These are phyloP conservation scores for Dryomyza anilis DNA, from an alignment of 2,888 invertebrate genomes.

Conservation along the genomic window DNA sequence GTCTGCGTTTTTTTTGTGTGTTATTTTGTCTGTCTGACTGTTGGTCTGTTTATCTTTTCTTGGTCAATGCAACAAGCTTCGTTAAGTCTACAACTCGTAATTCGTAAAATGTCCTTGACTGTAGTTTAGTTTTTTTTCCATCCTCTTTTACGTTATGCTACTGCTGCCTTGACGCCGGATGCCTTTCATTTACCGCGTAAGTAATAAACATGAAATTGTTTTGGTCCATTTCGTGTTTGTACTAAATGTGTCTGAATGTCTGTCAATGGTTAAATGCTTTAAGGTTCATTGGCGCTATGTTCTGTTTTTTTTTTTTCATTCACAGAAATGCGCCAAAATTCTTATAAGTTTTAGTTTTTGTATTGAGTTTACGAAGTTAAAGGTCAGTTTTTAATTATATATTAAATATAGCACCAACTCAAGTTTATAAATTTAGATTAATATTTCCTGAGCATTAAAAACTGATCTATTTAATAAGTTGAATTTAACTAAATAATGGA, in stretches of 20 bases:
- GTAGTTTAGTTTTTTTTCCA: not conserved
- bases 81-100: slow-evolving; percentile 18
- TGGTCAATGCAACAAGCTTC: slow-evolving; percentile 32
- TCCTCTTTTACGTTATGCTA: slow-evolving; percentile 3
- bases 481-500: too few species aligned
- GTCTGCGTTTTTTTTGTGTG: too few species aligned
- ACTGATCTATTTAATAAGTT: too few species aligned
- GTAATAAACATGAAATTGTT: slow-evolving; percentile 25
- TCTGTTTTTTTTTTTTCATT: too few species aligned
- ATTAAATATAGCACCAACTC: too few species aligned
- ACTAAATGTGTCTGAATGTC: not conserved
- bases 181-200: slow-evolving; percentile 16
- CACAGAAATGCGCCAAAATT: too few species aligned
- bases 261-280: slow-evolving; percentile 12
- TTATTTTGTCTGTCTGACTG: not conserved
- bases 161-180: slow-evolving; percentile 4
- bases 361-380: too few species aligned
- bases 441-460: too few species aligned
- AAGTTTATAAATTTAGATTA: too few species aligned
- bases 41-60: slow-evolving; percentile 6
- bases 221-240: slow-evolving; percentile 13
- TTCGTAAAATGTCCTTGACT: slow-evolving; percentile 32
- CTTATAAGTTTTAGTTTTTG: too few species aligned
- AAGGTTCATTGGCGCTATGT: slow-evolving; percentile 30
- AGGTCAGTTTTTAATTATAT: too few species aligned